These are phyloP conservation scores for Zoroaster sp. DNA, from an alignment of 53 echinoderm and acorn worm species.

Conservation along the genomic window DNA sequence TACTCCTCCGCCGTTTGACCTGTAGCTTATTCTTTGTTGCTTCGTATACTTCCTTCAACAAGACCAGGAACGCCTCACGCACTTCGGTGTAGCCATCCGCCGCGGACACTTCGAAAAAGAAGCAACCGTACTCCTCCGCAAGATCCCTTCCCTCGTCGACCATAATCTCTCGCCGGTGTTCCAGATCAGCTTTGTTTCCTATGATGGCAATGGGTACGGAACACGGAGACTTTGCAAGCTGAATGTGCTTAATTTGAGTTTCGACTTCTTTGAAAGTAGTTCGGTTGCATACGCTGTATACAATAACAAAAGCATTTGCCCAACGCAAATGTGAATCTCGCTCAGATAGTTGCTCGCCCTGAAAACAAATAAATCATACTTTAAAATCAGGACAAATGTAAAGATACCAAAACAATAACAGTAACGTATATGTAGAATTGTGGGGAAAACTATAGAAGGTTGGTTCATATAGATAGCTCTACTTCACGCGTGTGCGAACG, in stretches of 20 bases:
- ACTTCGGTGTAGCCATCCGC: slow-evolving; percentile 83
- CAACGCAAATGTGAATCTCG: slow-evolving; percentile 83
- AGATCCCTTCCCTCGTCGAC: slow-evolving; percentile 82
- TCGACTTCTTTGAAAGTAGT: slow-evolving; percentile 74
- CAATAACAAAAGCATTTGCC: slow-evolving; percentile 90
- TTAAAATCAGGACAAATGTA: too few relatives aligned
- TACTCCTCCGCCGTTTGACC: slow-evolving; percentile 81
- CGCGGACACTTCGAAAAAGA: slow-evolving; percentile 94
- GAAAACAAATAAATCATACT: not conserved
- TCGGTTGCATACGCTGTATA: slow-evolving; percentile 89
- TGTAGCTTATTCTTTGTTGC: slow-evolving; percentile 69
- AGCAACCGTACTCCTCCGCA: slow-evolving; percentile 94
- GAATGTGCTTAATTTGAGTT: slow-evolving; percentile 73
- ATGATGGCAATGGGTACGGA: slow-evolving; percentile 88
- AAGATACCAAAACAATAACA: too few relatives aligned
- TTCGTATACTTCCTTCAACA: slow-evolving; percentile 82
- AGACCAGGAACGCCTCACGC: slow-evolving; percentile 73
- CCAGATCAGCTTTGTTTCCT: slow-evolving; percentile 86
- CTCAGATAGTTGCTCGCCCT: slow-evolving; percentile 73
- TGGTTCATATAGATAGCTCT: too few relatives aligned
- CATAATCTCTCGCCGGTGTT: slow-evolving; percentile 78
- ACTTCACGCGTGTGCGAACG: too few relatives aligned
- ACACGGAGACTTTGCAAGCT: slow-evolving; percentile 79
- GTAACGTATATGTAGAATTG: too few relatives aligned
- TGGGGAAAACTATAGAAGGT: too few relatives aligned